Evolutionary conservation across 2,797 vertebrate species (phyloP), one percentile per base, ranked within the genome.

Genomic region (Tinamus major): DNA sequence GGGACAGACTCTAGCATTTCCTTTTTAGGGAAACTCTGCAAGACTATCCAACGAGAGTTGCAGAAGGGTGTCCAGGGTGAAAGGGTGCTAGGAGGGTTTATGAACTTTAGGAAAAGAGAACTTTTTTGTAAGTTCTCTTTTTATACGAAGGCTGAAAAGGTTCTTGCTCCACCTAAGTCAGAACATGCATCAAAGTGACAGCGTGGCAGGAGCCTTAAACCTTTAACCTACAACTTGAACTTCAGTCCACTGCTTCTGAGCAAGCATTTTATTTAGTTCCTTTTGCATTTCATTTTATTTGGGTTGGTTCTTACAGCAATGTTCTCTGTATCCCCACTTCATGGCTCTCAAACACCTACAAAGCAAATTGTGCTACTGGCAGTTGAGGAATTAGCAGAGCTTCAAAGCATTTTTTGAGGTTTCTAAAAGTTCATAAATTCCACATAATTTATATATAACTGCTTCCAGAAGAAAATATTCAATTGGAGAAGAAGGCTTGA

Each of bases 391-490:
- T 21, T 33, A 88, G 37, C 6, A 9, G 23, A 75, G 56, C 58
- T 70, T 92, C 79, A 84, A 88, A 79, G 79, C 56, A 33, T 79
- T 79, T 79, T 53, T 68, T 63, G 58, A 84, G 51, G 44, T 67
- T 67, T 65, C 16, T 55, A 33, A 20, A 78, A 72, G 55, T 78
- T 72, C 67, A 87, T 67, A 83, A 74, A 87, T 79, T 83, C 55
- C 48, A 79, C 53, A 33, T 51, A 27, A 69, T 39, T 88, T 88
- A 65, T 85, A 51, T 75, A 59, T 70, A 92, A 79, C 33, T 13
- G 51, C n/a, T 69, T 55, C 29, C 56, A 53, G 58, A 64, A 79
- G 75, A 80, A 76, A 56, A 68, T 39, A 51, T 23, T 37, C 33
- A 42, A 26, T 83, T 84, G 58, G 18, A 44, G 19, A 61, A 35